Percentiles rank a stretch among this genome's conserved stretches.
Conservation (phyloP, 2,113 vertebrate genomes). For the Epinephelus moara region DNA sequence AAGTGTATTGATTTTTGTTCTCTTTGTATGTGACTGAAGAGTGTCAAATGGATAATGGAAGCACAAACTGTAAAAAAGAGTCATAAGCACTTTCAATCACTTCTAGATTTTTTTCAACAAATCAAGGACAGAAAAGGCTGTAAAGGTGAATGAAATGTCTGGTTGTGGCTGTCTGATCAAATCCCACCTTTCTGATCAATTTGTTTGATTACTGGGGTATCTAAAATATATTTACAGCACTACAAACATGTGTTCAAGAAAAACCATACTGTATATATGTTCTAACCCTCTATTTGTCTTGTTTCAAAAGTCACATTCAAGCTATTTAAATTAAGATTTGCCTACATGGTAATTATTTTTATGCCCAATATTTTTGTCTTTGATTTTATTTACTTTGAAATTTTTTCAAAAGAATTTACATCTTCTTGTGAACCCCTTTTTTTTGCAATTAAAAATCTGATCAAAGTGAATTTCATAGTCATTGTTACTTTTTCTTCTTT, state of each 20-base stretch:
- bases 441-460: not conserved
- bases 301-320: not conserved
- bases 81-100: conserved; percentile 63
- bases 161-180: not conserved
- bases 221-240: not conserved
- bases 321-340: not conserved
- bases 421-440: not conserved
- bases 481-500: not conserved
- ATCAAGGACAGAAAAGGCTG: conserved; percentile 64
- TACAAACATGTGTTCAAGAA: too few relatives aligned
- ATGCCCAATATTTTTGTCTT: too few relatives aligned
- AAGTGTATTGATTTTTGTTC: conserved; percentile 89
- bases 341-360: not conserved
- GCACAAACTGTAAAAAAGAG: conserved; percentile 64
- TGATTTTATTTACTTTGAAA: not conserved
- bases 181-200: not conserved
- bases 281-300: too few relatives aligned
- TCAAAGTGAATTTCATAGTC: not conserved
- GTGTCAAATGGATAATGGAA: conserved; percentile 78
- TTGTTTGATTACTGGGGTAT: not conserved
- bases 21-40: conserved; percentile 79
- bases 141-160: conserved; percentile 16
- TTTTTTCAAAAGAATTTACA: not conserved
- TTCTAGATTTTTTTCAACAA: conserved; percentile 18
- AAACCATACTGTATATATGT: too few relatives aligned